Conservation (phyloP, 2,888 invertebrate genomes). For the Diarsia brunnea region DNA sequence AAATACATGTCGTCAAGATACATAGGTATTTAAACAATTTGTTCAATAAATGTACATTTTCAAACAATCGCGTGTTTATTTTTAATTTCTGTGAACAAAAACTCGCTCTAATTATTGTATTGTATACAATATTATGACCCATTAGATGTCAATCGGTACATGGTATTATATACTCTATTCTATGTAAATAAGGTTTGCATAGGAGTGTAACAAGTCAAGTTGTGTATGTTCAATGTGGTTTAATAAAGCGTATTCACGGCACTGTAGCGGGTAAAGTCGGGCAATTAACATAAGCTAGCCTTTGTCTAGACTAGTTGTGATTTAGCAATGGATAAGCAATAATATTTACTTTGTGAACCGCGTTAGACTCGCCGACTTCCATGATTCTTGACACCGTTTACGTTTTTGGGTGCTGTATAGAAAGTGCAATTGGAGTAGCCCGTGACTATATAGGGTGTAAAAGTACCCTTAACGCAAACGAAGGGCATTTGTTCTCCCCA, state of each 20-base stretch:
- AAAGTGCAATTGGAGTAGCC: not conserved
- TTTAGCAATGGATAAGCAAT: not conserved
- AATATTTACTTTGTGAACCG: not conserved
- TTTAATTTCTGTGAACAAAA: conserved; percentile 23
- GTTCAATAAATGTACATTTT: conserved; percentile 34
- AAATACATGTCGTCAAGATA: conserved; percentile 9
- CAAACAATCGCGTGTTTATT: conserved; percentile 41
- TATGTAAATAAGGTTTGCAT: conserved; percentile 41
- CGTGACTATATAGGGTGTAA: no score
- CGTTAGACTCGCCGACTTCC: not conserved
- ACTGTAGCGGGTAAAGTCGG: not conserved
- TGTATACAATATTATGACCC: conserved; percentile 21
- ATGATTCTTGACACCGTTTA: not conserved
- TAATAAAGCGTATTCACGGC: not conserved
- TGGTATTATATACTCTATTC: conserved; percentile 37
- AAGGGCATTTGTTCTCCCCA: no score
- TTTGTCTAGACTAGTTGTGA: not conserved
- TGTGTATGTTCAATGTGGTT: conserved; percentile 1
- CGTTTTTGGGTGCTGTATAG: not conserved
- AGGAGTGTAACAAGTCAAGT: conserved; percentile 20
- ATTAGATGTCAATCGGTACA: conserved; percentile 19
- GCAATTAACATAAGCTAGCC: conserved; percentile 7
- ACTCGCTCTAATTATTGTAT: conserved; percentile 16
- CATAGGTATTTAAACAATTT: conserved; percentile 29
- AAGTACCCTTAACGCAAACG: no score